These are phyloP conservation scores for Apaloderma vittatum DNA, from an alignment of 2,113 vertebrate species.

Conservation along the genomic window DNA sequence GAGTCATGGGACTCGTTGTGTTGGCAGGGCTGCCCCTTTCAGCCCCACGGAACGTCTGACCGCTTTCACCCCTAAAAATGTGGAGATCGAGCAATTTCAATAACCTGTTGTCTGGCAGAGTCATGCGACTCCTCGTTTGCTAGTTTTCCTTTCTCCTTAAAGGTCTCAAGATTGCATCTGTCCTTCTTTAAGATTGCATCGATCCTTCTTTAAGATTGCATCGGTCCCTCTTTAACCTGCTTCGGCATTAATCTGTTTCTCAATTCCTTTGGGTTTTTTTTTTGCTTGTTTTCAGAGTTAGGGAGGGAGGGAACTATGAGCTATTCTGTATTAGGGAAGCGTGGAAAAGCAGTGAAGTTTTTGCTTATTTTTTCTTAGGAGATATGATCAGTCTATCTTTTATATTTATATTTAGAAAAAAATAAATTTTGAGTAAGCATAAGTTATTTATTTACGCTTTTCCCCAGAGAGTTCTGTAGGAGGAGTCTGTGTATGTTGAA, in stretches of 20 bases:
- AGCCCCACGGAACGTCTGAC: accelerated
- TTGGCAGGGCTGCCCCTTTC: not conserved
- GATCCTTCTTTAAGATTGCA: too few relatives aligned
- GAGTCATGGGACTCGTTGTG: not conserved
- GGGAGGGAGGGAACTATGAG: not conserved
- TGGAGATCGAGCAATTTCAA: not conserved
- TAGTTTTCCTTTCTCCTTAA: not conserved
- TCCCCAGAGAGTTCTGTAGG: accelerated
- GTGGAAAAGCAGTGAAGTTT: not conserved
- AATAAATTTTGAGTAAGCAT: not conserved
- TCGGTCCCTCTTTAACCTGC: too few relatives aligned
- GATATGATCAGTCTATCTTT: not conserved
- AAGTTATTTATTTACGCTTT: not conserved
- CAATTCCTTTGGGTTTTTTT: not conserved
- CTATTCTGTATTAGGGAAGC: not conserved
- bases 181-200: too few relatives aligned
- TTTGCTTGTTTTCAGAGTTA: not conserved
- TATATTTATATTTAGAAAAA: not conserved
- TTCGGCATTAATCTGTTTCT: not conserved
- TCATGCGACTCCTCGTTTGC: accelerated
- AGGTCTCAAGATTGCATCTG: not conserved
- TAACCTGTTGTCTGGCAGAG: accelerated
- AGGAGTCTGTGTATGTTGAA: not conserved
- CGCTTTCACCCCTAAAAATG: accelerated
- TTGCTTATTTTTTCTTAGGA: not conserved